These are phyloP conservation scores for Fulica atra DNA, from an alignment of 2,113 vertebrate genomes.

Conservation along the genomic window DNA sequence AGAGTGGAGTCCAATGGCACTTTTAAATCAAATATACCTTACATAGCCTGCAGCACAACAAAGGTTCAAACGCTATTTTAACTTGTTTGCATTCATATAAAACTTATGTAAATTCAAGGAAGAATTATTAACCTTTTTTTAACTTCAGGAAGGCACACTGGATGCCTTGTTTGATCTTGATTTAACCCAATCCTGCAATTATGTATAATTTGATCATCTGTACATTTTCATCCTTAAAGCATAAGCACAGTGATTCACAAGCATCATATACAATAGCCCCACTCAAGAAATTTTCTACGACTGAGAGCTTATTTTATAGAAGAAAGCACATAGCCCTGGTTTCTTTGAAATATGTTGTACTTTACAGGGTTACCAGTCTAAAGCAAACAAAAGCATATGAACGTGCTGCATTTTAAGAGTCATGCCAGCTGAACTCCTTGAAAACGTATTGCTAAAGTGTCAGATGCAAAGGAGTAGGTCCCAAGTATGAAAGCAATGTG, in stretches of 20 bases:
- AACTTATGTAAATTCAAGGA: not conserved
- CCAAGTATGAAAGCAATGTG: not conserved
- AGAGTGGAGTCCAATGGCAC: not conserved
- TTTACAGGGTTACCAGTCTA: not conserved
- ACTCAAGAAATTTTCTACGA: not conserved
- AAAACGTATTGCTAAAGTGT: not conserved
- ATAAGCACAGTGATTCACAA: not conserved
- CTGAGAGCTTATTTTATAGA: not conserved
- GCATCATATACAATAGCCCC: not conserved
- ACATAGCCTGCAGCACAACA: not conserved
- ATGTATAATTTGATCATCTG: not conserved
- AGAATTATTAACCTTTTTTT: not conserved
- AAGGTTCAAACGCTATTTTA: not conserved
- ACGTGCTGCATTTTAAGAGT: not conserved
- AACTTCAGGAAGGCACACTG: not conserved
- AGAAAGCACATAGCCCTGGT: not conserved
- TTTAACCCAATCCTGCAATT: not conserved
- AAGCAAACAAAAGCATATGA: not conserved
- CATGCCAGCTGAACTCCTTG: not conserved
- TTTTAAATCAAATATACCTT: not conserved
- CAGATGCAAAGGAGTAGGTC: not conserved
- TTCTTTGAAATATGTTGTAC: not conserved
- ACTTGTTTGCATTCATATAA: not conserved
- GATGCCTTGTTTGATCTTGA: not conserved
- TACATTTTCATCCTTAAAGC: not conserved